Base-by-base conservation (phyloP, 2,113 vertebrate species). In the Corydoras sp. region DNA sequence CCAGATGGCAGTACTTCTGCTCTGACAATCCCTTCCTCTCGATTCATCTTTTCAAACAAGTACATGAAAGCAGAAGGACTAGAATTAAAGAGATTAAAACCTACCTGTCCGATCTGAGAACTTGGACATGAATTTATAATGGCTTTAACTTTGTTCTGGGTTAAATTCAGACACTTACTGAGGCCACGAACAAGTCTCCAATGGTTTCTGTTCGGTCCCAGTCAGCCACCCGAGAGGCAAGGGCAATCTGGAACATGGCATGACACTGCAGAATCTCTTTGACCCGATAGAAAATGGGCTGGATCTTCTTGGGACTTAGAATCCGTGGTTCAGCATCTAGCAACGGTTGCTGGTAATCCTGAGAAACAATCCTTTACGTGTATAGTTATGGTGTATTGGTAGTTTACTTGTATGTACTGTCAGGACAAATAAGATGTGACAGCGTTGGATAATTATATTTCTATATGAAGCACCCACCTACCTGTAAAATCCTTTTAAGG, bases 241-340 rank as follows among this genome's bases (percentile, higher is more conserved):
- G 83, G 4, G 93, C 92, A 0, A 94, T 94, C 83, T 92, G 92
- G 88, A 95, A 94, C 89, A 94, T 91, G 86, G 90, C 91, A 78
- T 95, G 93, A 77, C 92, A 94, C 75, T 94, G 92, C 67, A 92
- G 86, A 76, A 95, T 92, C 87, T 94, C 92, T 76, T 80, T 85
- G 62, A 95, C 86, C 0, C 90, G 85, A 68, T 88, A 91, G 58
- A 95, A 92, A 32, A 95, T 89, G 49, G 74, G 78, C 32, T 89
- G 92, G 80, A 91, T 89, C 85, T 95, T 95, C 51, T 87, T 81
- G 3, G 70, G 60, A 0, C 91, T 94, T 78, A 95, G 86, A 43
- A 86, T 89, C 74, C 92, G 91, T 0, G 89, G 91, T 60, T 94
- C 93, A 76, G 91, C 89, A 82, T 93, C 92, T 85, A 93, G 65